Base-by-base conservation (phyloP, 2,888 invertebrate species). In the Chironomus tentans region DNA sequence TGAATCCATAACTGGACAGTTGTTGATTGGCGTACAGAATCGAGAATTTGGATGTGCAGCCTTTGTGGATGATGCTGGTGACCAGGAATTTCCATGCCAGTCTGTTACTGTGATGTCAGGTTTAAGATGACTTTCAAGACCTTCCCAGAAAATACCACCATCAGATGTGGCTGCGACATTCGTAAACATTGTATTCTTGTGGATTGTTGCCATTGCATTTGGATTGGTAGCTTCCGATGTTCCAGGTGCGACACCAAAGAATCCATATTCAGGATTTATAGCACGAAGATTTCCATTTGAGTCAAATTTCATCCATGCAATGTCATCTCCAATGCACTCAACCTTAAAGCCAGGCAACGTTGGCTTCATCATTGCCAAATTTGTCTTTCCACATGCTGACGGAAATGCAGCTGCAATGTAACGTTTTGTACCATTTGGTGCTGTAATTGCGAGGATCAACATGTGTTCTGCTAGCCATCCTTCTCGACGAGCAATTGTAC, bases 401-500 rank as follows among this genome's bases (percentile, higher is more conserved):
- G 99, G 99, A 83, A 99, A 99, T 0, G 99, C 99, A 0, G 98
- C 99, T 0, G 95, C 97, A 78, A 99, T 91, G 86, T 98, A 98
- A 68, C 90, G 90, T 83, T 96, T 96, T 78, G 88, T 89, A 0
- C 97, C 97, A 80, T 91, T 86, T 0, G 95, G 95, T 83, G 94
- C 92, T 0, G 98, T 98, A 78, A 98, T 91, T 69, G 98, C 97
- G 79, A 98, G 88, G 81, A 98, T 98, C 86, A 99, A 86, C 99
- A 99, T 99, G 82, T 99, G 99, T 82, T 99, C 99, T 2, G 99
- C 99, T 38, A 99, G 87, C 98, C 99, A 99, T 22, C 98, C 98
- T 83, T 99, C 98, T n/a, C 92, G 87, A 78, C 91, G 89, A 6
- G 97, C 99, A 79, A 99, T 91, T 28, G 94, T 96, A 2, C 97